These are phyloP conservation scores for Knipowitschia caucasica DNA, from an alignment of 2,797 vertebrate species.

Conservation along the genomic window DNA sequence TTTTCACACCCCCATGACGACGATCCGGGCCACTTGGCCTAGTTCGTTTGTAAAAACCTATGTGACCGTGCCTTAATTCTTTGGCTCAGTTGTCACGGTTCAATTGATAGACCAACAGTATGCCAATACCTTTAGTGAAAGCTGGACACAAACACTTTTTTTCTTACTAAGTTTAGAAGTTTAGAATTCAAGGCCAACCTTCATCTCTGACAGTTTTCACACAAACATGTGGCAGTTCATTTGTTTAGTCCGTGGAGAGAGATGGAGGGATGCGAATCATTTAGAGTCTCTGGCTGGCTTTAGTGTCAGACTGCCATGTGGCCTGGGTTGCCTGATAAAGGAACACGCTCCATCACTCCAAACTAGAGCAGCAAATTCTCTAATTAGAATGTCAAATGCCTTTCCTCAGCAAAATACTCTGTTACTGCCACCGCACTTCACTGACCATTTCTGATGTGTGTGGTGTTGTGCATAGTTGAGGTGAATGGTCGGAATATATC, in stretches of 20 bases:
- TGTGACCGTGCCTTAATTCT: no score
- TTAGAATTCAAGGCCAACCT: constrained; percentile 21
- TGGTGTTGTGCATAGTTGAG: constrained; percentile 22
- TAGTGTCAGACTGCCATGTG: constrained; percentile 58
- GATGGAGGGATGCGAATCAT: constrained; percentile 49
- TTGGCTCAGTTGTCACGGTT: no score
- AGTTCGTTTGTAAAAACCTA: no score
- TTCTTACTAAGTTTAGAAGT: constrained; percentile 7
- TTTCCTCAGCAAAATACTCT: constrained; percentile 48
- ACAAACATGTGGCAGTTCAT: constrained; percentile 38
- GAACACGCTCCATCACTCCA: constrained; percentile 59
- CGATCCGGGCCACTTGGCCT: no score
- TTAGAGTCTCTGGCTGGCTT: constrained; percentile 45
- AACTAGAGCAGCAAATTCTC: constrained; percentile 64
- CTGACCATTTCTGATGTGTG: constrained; percentile 25
- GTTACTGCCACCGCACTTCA: constrained; percentile 31
- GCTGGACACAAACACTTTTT: no score
- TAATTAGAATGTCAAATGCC: constrained; percentile 68
- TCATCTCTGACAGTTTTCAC: constrained; percentile 48
- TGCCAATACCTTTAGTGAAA: no score
- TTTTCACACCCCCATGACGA: no score
- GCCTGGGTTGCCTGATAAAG: constrained; percentile 69
- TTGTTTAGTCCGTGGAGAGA: constrained; percentile 47
- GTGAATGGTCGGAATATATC: constrained; percentile 15
- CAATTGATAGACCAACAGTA: no score